Conservation (phyloP, 2,888 invertebrate species). For the Myopa testacea region DNA sequence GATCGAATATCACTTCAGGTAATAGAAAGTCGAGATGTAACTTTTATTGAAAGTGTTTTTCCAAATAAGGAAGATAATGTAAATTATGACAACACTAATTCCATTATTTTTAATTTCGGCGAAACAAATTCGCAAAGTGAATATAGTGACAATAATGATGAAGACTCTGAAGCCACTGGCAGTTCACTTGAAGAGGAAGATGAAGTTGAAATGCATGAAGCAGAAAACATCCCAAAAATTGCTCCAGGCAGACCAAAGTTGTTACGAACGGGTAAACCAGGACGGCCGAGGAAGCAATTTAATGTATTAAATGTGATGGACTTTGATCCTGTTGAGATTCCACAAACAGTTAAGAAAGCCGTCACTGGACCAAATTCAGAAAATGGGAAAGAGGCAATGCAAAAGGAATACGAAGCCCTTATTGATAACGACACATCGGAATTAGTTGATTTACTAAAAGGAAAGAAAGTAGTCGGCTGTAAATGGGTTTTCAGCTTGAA, state of each 20-base stretch:
- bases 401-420: constrained; percentile 40
- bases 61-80: too few species aligned
- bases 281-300: constrained; percentile 29
- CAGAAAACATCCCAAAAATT: not conserved
- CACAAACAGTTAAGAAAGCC: not conserved
- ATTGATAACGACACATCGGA: constrained; percentile 39
- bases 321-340: not conserved
- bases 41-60: too few species aligned
- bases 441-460: constrained; percentile 36
- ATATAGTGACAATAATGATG: too few species aligned
- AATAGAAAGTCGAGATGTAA: too few species aligned
- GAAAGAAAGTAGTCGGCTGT: constrained; percentile 40
- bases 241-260: constrained; percentile 12
- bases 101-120: too few species aligned
- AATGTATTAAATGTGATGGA: constrained; percentile 28
- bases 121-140: too few species aligned
- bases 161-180: too few species aligned
- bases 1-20: not conserved
- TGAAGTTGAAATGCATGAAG: too few species aligned
- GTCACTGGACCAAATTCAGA: not conserved
- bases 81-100: too few species aligned
- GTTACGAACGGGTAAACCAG: constrained; percentile 25
- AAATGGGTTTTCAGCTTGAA: constrained; percentile 46
- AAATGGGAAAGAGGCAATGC: constrained; percentile 40
- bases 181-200: too few species aligned